Conservation (phyloP, 2,888 invertebrate species). For the Ceriagrion tenellum region DNA sequence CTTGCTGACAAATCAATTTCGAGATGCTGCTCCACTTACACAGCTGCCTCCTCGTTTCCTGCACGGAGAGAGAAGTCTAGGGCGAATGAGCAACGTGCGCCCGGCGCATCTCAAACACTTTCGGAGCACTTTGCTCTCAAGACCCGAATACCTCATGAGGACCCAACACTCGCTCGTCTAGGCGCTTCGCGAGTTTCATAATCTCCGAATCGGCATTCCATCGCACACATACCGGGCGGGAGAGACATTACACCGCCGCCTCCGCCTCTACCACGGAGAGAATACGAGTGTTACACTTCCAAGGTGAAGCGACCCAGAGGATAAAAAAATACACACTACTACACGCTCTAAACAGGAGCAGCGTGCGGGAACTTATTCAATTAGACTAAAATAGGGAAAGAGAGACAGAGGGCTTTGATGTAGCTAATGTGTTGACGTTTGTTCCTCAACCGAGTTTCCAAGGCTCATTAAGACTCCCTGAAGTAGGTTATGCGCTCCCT, state of each 20-base stretch:
- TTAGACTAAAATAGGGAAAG: background rate
- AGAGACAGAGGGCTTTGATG: background rate
- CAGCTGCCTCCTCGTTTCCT: no score
- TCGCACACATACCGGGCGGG: background rate
- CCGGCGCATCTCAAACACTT: background rate
- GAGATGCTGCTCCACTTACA: no score
- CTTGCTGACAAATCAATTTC: no score
- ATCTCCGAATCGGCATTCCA: background rate
- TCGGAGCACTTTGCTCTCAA: background rate
- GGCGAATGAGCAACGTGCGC: no score
- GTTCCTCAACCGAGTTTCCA: background rate
- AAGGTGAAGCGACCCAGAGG: background rate
- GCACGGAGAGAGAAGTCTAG: no score
- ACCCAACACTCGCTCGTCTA: background rate
- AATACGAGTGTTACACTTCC: background rate
- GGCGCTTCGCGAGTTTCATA: background rate
- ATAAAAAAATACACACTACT: background rate
- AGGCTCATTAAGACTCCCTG: background rate
- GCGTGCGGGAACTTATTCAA: background rate
- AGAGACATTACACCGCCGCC: background rate
- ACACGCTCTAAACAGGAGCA: background rate
- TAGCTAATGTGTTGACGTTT: conserved; percentile 3
- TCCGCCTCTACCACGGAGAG: background rate
- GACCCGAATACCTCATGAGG: background rate
- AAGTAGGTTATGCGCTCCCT: background rate